Percentiles rank a stretch among this genome's conserved stretches.
These are phyloP conservation scores for Lymantria dispar DNA, from an alignment of 2,888 invertebrate genomes.

Conservation along the genomic window DNA sequence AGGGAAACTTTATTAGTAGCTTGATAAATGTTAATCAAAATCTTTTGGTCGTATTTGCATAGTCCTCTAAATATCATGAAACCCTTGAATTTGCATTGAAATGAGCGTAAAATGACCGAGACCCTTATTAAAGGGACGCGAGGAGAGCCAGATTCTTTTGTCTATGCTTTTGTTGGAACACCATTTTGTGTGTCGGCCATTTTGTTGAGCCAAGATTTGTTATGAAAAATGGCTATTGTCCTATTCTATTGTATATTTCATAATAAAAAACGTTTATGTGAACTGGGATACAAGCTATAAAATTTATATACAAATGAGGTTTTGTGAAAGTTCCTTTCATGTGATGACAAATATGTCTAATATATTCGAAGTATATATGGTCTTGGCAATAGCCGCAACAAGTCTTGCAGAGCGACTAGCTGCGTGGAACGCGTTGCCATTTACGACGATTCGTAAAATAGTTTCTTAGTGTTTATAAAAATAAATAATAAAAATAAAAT, in stretches of 20 bases:
- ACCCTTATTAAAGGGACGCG: conserved; percentile 66
- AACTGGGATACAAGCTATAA: conserved; percentile 9
- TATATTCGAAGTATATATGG: no score
- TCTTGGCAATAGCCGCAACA: no score
- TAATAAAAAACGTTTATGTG: conserved; percentile 12
- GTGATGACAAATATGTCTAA: no score
- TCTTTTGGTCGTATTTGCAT: conserved; percentile 70
- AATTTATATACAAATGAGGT: conserved; percentile 4
- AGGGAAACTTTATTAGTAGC: conserved; percentile 21
- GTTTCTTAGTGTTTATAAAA: no score
- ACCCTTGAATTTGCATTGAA: conserved; percentile 77
- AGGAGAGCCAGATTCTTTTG: conserved; percentile 64
- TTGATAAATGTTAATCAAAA: conserved; percentile 75
- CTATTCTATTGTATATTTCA: conserved; percentile 23
- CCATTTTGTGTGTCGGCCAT: conserved; percentile 57
- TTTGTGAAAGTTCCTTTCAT: no score
- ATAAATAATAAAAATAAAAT: no score
- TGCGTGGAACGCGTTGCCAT: no score
- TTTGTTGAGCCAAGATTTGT: conserved; percentile 55
- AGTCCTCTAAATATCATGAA: conserved; percentile 66
- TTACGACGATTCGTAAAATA: no score
- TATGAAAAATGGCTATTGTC: conserved; percentile 52
- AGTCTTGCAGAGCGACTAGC: no score
- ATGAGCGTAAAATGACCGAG: conserved; percentile 73
- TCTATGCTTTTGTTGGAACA: conserved; percentile 55